These are phyloP conservation scores for Perca fluviatilis DNA, from an alignment of 2,113 vertebrate genomes.

Conservation along the genomic window DNA sequence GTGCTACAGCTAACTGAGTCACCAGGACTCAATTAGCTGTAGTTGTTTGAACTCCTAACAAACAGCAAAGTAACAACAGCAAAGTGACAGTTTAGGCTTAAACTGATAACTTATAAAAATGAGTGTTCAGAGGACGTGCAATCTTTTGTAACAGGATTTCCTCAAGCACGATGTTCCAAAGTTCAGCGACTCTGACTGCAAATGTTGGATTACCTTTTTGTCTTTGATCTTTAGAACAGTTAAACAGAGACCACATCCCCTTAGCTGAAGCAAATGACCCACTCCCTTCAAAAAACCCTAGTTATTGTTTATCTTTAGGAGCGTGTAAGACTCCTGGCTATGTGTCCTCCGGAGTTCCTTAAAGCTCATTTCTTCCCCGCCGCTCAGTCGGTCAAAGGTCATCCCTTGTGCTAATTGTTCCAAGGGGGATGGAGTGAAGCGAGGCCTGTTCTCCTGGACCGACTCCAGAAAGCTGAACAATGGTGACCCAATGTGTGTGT, in stretches of 20 bases:
- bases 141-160: slow-evolving; percentile 40
- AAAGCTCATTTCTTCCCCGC: slow-evolving; percentile 58
- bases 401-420: slow-evolving; percentile 67
- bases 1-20: not conserved
- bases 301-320: slow-evolving; percentile 51
- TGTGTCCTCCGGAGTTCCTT: slow-evolving; percentile 44
- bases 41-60: not conserved
- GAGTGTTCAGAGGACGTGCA: not conserved
- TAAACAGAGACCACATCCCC: slow-evolving; percentile 38
- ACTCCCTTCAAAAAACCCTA: slow-evolving; percentile 32
- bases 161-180: slow-evolving; percentile 19
- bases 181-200: slow-evolving; percentile 10
- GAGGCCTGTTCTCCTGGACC: slow-evolving; percentile 61
- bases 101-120: slow-evolving; percentile 21
- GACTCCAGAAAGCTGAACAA: slow-evolving; percentile 65
- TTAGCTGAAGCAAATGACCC: slow-evolving; percentile 50
- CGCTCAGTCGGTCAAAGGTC: slow-evolving; percentile 66
- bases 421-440: slow-evolving; percentile 58
- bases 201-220: slow-evolving; percentile 31
- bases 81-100: slow-evolving; percentile 11
- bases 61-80: not conserved
- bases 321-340: slow-evolving; percentile 48
- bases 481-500: slow-evolving; percentile 38
- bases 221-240: slow-evolving; percentile 54
- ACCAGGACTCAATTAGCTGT: too few species aligned